Evolutionary conservation across 2,797 vertebrate species (phyloP).

Genomic region (Xenentodon cancila): DNA sequence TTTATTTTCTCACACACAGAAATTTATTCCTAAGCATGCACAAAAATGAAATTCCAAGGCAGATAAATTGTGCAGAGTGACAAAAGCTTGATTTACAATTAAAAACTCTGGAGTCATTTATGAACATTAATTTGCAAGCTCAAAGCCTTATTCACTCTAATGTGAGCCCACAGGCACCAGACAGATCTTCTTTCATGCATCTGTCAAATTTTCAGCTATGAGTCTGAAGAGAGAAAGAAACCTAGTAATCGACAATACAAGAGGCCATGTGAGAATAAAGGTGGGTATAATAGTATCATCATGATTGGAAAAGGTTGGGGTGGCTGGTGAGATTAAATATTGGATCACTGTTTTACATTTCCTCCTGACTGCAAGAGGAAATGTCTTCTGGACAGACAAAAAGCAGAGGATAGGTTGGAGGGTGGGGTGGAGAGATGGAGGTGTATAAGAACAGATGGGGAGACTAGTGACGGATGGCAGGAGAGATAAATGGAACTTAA

Average conservation of each 20-base stretch:
- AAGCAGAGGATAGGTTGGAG: constrained; percentile 5
- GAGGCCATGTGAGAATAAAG: constrained; percentile 20
- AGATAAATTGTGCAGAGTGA: too few species aligned
- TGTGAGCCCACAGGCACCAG: constrained; percentile 3
- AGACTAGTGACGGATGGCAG: constrained; percentile 46
- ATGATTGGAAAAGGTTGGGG: constrained; percentile 7
- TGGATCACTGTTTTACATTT: constrained; percentile 16
- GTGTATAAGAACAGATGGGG: constrained; percentile 57
- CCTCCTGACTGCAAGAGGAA: constrained; percentile 3
- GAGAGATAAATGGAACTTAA: constrained; percentile 57
- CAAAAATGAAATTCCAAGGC: too few species aligned
- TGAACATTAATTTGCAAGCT: too few species aligned
- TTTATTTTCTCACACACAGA: too few species aligned
- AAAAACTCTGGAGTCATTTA: too few species aligned
- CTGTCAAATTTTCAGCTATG: constrained; percentile 22
- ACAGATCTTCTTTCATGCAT: constrained; percentile 33
- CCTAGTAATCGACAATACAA: constrained; percentile 13
- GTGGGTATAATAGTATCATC: constrained; percentile 19
- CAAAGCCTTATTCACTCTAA: too few species aligned
- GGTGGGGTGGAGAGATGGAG: constrained; percentile 18
- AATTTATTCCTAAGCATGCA: too few species aligned
- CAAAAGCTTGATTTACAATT: too few species aligned
- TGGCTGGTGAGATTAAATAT: constrained; percentile 17
- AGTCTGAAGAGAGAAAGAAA: constrained; percentile 19
- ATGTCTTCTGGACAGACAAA: constrained; percentile 8